Evolutionary conservation across 1,140 invertebrate genomes (phyloP).

Genomic region (Phortica variegata): DNA sequence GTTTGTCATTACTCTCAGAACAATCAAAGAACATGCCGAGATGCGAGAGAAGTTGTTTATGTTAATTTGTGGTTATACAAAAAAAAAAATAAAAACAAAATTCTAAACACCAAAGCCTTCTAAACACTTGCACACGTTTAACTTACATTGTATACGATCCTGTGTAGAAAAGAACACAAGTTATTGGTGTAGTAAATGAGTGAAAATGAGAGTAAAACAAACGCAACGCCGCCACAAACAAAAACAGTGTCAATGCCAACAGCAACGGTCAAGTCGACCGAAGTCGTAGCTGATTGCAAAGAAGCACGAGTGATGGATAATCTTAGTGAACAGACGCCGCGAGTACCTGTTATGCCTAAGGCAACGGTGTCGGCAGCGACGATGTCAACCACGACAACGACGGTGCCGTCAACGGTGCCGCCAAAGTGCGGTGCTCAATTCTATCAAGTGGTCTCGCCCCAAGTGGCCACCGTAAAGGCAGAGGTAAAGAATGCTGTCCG

Average conservation of each 20-base stretch:
- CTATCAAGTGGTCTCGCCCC: conserved; percentile 43
- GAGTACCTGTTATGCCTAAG: too few species aligned
- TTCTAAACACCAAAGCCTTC: too few species aligned
- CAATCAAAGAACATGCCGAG: too few species aligned
- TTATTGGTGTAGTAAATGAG: conserved; percentile 19
- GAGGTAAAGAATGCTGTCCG: conserved; percentile 37
- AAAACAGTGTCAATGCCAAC: conserved; percentile 7
- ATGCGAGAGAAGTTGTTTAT: too few species aligned
- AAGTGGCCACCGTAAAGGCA: conserved; percentile 45
- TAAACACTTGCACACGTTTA: too few species aligned
- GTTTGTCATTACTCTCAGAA: too few species aligned
- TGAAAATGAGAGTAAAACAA: conserved; percentile 9
- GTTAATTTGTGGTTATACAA: too few species aligned
- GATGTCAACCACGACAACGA: conserved; percentile 26
- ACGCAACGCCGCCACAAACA: neutral
- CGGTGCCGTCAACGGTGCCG: conserved; percentile 22
- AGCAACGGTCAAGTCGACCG: conserved; percentile 8
- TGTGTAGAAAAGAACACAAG: too few species aligned
- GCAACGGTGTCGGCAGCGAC: conserved; percentile 7
- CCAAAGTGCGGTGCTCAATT: conserved; percentile 32
- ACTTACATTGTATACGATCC: too few species aligned
- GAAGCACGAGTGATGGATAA: too few species aligned
- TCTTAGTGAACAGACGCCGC: too few species aligned
- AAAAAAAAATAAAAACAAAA: too few species aligned
- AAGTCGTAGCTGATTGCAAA: neutral